A percentile compares a stretch with the other conserved stretches of the same genome.
These are phyloP conservation scores for Panthera tigris DNA, from an alignment of 2,113 vertebrate species.

Conservation along the genomic window DNA sequence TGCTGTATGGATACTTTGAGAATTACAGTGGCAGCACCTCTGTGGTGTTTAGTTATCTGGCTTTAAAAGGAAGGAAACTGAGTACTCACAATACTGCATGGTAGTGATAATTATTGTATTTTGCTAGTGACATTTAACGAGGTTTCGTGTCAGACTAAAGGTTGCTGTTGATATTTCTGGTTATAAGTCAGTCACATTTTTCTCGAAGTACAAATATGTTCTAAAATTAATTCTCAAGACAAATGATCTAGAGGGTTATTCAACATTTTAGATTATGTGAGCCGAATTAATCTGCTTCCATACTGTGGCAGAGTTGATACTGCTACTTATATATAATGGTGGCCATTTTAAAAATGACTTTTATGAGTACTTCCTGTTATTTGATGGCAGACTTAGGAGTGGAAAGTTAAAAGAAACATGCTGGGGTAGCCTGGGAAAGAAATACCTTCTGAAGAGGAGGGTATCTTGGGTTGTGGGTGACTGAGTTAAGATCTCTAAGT, in stretches of 20 bases:
- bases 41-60: neutral
- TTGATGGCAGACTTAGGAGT: neutral
- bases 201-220: neutral
- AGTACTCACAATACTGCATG: neutral
- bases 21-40: neutral
- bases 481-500: neutral
- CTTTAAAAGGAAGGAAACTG: neutral
- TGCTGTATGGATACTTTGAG: neutral
- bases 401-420: neutral
- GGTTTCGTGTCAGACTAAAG: constrained; percentile 29
- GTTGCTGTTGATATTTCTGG: neutral
- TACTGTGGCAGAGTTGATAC: neutral
- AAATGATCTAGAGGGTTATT: neutral
- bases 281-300: neutral
- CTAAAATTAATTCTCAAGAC: neutral
- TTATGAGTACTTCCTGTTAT: neutral
- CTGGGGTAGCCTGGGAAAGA: neutral
- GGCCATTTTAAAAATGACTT: constrained; percentile 10
- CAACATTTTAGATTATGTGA: neutral
- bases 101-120: neutral
- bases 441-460: neutral
- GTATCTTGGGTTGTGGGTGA: neutral
- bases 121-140: neutral
- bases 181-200: neutral
- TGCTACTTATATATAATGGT: neutral